These are phyloP conservation scores for Psephotus haematonotus DNA, from an alignment of 2,113 vertebrate species.

Conservation along the genomic window DNA sequence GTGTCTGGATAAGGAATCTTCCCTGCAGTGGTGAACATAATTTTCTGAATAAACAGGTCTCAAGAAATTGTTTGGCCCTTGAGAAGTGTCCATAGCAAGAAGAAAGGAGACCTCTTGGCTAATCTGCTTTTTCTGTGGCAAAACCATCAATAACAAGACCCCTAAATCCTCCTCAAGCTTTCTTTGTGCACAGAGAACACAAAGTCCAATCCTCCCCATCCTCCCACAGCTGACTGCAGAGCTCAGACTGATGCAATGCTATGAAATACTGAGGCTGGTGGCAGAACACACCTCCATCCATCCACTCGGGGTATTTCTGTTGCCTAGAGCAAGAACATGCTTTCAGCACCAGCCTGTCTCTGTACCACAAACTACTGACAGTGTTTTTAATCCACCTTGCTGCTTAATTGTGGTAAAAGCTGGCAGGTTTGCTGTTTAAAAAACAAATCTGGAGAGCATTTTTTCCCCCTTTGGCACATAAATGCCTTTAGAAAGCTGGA, in stretches of 20 bases:
- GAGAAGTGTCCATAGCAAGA: background rate
- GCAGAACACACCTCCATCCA: background rate
- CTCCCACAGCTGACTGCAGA: background rate
- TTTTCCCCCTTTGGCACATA: background rate
- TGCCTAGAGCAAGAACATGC: background rate
- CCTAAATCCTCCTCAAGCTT: background rate
- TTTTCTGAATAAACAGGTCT: background rate
- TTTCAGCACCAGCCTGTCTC: background rate
- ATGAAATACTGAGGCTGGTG: background rate
- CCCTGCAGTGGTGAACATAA: background rate
- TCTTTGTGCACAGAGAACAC: background rate
- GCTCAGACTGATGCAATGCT: slow-evolving; percentile 28
- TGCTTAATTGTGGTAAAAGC: background rate
- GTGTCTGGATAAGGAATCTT: background rate
- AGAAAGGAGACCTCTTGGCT: background rate
- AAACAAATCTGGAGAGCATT: background rate
- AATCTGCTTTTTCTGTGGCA: background rate
- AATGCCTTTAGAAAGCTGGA: background rate
- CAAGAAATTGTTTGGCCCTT: background rate
- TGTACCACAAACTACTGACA: background rate
- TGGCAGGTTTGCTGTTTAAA: background rate
- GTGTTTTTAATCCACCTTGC: background rate
- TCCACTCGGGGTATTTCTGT: background rate
- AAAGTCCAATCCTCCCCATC: background rate
- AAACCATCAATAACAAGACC: background rate